Evolutionary conservation across 2,888 invertebrate genomes (phyloP).

Genomic region (Acleris emargana): DNA sequence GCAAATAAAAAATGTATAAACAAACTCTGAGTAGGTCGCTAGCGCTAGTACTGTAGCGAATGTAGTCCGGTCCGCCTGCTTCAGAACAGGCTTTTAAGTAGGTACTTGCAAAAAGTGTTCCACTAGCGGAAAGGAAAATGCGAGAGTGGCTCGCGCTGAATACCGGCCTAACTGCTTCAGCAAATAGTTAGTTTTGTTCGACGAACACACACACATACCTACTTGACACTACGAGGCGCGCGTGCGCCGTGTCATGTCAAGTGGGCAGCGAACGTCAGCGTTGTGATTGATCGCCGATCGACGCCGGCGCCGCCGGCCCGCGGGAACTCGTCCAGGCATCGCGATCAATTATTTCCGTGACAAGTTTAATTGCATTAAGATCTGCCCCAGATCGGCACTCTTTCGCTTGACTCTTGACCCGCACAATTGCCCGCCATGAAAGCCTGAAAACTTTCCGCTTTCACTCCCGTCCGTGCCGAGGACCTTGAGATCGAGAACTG

Average conservation of each 20-base stretch:
- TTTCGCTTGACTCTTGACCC: slow-evolving; percentile 1
- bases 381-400: neutral
- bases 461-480: slow-evolving; percentile 10
- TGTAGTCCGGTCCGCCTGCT: slow-evolving; percentile 8
- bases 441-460: slow-evolving; percentile 8
- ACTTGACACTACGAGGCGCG: neutral
- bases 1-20: no score
- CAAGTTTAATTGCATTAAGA: neutral
- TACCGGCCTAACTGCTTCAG: slow-evolving; percentile 8
- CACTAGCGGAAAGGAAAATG: slow-evolving; percentile 28
- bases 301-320: neutral
- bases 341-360: slow-evolving; percentile 1
- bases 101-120: slow-evolving; percentile 7
- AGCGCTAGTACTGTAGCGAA: slow-evolving; percentile 3
- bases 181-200: slow-evolving; percentile 18
- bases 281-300: slow-evolving; percentile 8
- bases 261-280: slow-evolving; percentile 3
- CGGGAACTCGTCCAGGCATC: neutral
- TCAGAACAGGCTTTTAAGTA: slow-evolving; percentile 20
- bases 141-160: slow-evolving; percentile 16
- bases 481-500: slow-evolving; percentile 15
- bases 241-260: neutral
- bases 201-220: slow-evolving; percentile 12
- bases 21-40: neutral
- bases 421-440: neutral